Evolutionary conservation across 1,140 invertebrate genomes (phyloP).

Genomic region (Helicoverpa zea): DNA sequence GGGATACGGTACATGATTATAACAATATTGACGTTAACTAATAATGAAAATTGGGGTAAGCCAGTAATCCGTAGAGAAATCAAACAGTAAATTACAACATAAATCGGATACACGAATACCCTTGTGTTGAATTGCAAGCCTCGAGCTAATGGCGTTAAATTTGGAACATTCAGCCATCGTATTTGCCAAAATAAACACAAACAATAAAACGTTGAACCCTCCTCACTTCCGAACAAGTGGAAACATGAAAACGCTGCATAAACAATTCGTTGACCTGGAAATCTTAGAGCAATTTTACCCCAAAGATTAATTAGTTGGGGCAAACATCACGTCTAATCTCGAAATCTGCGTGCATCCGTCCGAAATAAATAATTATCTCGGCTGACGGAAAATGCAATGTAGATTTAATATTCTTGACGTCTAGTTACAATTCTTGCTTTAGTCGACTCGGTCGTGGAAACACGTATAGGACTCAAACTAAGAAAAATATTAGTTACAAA

Average conservation of each 20-base stretch:
- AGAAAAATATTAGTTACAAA: constrained; percentile 25
- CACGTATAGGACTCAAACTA: constrained; percentile 48
- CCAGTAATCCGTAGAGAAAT: constrained; percentile 21
- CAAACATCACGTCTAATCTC: constrained; percentile 78
- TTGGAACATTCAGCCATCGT: constrained; percentile 43
- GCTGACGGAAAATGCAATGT: constrained; percentile 71
- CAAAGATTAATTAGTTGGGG: constrained; percentile 81
- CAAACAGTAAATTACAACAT: constrained; percentile 9
- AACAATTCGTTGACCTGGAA: constrained; percentile 66
- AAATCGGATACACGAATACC: constrained; percentile 23
- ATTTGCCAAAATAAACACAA: constrained; percentile 39
- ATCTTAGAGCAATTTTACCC: constrained; percentile 69
- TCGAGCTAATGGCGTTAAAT: constrained; percentile 14
- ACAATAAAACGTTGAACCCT: constrained; percentile 35
- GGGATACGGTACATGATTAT: constrained; percentile 7
- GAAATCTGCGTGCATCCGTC: constrained; percentile 77
- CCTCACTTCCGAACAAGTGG: constrained; percentile 53
- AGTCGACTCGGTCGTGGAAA: constrained; percentile 69
- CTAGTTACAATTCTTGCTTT: constrained; percentile 70
- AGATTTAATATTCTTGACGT: constrained; percentile 71
- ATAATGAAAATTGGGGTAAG: constrained; percentile 35
- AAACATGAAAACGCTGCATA: constrained; percentile 60
- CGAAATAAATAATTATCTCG: constrained; percentile 80
- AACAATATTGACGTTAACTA: constrained; percentile 19
- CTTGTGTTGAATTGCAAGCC: constrained; percentile 6